Evolutionary conservation across 2,113 vertebrate species (phyloP).

Genomic region (Orcinus orca): DNA sequence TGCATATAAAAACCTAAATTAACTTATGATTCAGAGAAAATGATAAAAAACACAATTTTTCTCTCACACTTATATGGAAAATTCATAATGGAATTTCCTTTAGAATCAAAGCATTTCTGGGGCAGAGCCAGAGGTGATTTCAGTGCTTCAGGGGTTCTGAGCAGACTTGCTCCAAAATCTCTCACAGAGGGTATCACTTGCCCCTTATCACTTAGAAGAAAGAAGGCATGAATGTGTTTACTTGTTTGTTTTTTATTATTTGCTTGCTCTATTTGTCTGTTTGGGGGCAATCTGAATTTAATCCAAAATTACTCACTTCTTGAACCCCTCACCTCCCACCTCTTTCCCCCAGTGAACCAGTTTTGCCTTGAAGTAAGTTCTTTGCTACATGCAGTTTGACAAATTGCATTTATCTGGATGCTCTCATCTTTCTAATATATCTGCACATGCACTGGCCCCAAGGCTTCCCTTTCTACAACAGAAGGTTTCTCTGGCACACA

Average conservation of each 20-base stretch:
- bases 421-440: not conserved
- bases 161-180: not conserved
- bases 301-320: not conserved
- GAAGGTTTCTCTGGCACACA: not conserved
- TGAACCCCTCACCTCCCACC: not conserved
- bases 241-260: not conserved
- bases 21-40: constrained; percentile 26
- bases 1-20: constrained; percentile 11
- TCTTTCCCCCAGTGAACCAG: not conserved
- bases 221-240: not conserved
- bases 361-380: constrained; percentile 31
- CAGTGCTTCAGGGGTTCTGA: not conserved
- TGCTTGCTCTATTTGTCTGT: not conserved
- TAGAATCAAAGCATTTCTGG: not conserved
- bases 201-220: not conserved
- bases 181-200: not conserved
- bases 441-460: not conserved
- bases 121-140: not conserved
- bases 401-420: not conserved
- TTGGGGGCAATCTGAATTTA: not conserved
- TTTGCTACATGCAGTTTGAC: constrained; percentile 23
- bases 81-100: not conserved
- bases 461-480: not conserved
- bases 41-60: not conserved
- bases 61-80: not conserved